Percentiles rank a stretch among this genome's conserved stretches.
phyloP scores from a whole-genome alignment of 2,888 invertebrate species.

The Ischnura elegans region DNA sequence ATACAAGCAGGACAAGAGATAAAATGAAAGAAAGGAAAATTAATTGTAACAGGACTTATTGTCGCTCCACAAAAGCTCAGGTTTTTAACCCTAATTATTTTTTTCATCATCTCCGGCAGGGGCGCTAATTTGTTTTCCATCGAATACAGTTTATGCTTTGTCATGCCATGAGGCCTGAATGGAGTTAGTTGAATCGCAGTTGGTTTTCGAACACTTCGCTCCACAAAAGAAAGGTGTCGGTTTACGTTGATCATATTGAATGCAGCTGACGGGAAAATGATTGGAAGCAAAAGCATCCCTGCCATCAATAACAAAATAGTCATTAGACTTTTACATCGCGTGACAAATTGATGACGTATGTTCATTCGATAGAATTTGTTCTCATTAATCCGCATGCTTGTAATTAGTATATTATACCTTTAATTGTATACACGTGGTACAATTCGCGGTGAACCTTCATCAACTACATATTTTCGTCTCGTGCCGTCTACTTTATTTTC shows the following conservation, averaged over 20 bases:
- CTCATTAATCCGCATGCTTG: background rate
- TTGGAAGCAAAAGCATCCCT: background rate
- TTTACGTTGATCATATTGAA: background rate
- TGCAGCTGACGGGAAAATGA: background rate
- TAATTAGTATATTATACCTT: too few species aligned
- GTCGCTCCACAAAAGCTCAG: background rate
- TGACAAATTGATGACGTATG: background rate
- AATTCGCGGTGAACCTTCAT: too few species aligned
- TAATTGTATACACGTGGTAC: too few species aligned
- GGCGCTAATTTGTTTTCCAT: slow-evolving; percentile 13
- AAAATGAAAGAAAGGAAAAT: background rate
- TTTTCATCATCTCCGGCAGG: background rate
- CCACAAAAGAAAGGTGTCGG: background rate
- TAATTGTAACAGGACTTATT: slow-evolving; percentile 18
- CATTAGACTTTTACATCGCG: background rate
- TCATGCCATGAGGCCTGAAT: background rate
- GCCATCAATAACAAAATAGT: background rate
- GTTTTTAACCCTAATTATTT: slow-evolving; percentile 9
- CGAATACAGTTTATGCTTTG: background rate
- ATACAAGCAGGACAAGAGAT: background rate
- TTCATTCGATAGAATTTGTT: background rate
- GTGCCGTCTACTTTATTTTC: too few species aligned
- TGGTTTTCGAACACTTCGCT: background rate
- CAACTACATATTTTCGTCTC: too few species aligned
- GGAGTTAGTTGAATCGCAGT: background rate